Conservation (phyloP, 2,797 vertebrate species). For the Myoxocephalus aenaeus region DNA sequence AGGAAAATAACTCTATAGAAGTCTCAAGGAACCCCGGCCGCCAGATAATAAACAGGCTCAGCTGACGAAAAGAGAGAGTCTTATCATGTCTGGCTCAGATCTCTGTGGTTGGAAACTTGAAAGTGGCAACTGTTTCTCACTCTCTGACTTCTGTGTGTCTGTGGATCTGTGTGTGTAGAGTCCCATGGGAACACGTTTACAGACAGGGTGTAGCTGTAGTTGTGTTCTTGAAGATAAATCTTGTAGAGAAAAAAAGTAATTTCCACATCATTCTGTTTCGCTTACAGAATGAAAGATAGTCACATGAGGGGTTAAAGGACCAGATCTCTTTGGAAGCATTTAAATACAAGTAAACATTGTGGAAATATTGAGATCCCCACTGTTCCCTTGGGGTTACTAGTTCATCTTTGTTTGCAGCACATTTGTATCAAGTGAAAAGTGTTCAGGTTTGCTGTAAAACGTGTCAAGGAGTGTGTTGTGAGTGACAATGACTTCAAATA, state of each 20-base stretch:
- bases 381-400: slow-evolving; percentile 39
- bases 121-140: slow-evolving; percentile 72
- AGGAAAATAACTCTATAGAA: slow-evolving; percentile 75
- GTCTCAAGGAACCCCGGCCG: slow-evolving; percentile 68
- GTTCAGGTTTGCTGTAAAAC: slow-evolving; percentile 35
- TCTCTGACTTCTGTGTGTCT: slow-evolving; percentile 56
- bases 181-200: slow-evolving; percentile 54
- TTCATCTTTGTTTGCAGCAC: slow-evolving; percentile 46
- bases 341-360: slow-evolving; percentile 64
- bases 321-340: slow-evolving; percentile 52
- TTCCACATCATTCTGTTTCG: slow-evolving; percentile 58
- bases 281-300: slow-evolving; percentile 66
- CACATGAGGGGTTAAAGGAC: slow-evolving; percentile 60
- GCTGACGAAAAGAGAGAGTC: slow-evolving; percentile 72
- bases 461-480: slow-evolving; percentile 9
- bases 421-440: slow-evolving; percentile 28
- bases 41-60: slow-evolving; percentile 72
- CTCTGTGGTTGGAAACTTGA: slow-evolving; percentile 72
- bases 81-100: slow-evolving; percentile 74
- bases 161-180: slow-evolving; percentile 58
- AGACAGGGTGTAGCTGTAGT: slow-evolving; percentile 54
- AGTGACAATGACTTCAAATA: slow-evolving; percentile 44
- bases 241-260: slow-evolving; percentile 18
- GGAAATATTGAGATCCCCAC: slow-evolving; percentile 50
- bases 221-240: slow-evolving; percentile 62